Evolutionary conservation across 1,140 invertebrate species (phyloP), one percentile per base, ranked within the genome.

Genomic region (Trinorchestia longiramus): DNA sequence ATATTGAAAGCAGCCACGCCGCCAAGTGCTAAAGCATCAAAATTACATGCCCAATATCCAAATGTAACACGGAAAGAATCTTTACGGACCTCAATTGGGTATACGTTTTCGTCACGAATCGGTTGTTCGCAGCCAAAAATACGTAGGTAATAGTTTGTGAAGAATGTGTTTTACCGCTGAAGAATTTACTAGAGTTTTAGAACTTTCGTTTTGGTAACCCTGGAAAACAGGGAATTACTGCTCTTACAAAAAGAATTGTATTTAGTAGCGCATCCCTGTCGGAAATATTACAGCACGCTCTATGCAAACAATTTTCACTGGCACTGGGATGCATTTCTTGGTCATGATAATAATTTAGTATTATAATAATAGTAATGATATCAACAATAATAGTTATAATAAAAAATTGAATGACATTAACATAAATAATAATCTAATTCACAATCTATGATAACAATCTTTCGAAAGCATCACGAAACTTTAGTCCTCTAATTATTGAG

Each of bases 11-110:
- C 92, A 45, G 92, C 43, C 92, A 43, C 41, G 43, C 88, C 28
- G 92, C 6, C 92, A 43, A 47, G 36, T 11, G 44, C 36, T 94
- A 40, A 94, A 43, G 43, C 92, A 94, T 47, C 92, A 47, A 94
- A 94, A 94, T 94, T 94, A 94, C 92, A 94, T 45, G 43, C 92
- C 92, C 44, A 94, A 94, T 94, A 45, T 94, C 43, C 92, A 94
- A 94, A 94, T 94, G 92, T 94, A 43, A 94, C 92, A 94, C 92
- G 92, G 43, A 43, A 43, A 3, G 36, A 40, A 94, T 6, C 43
- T 94, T 94, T 94, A 45, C 47, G 43, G 88, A 91, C 88, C 19
- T 44, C 28, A 42, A 91, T 3, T 44, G 88, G 43, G 43, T 36
- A 77, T 77, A 77, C 62, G 62, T 77, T 77, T 77, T 77, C 62